Evolutionary conservation across 2,888 invertebrate species (phyloP), one percentile per base, ranked within the genome.

Genomic region (Xylophagus ater): DNA sequence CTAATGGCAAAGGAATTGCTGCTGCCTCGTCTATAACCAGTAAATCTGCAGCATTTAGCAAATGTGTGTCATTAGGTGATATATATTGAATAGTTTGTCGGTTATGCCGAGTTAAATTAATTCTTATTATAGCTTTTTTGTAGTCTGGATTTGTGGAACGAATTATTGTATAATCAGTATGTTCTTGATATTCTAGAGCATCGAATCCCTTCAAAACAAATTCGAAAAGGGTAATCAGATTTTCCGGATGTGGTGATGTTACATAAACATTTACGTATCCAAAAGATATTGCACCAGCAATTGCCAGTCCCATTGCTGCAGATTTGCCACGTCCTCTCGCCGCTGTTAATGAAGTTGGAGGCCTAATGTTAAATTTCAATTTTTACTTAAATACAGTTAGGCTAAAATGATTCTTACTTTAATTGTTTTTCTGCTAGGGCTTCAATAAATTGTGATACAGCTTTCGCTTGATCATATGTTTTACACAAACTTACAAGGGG

Each of bases 21-120:
- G 98, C 98, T 2, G 98, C 98, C 65, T 99, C 98, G 63, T 99
- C 98, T 41, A 98, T 94, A 1, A 98, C 78, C 21, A 98, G 72
- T 26, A 99, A 65, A 63, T 98, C 97, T 0, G 96, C 94, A 46
- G 94, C 93, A 7, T 87, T 79, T 21, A 98, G 69, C 44, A 88
- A 78, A 41, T 84, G 78, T 32, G 83, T 79, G 63, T 97, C 94
- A 28, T 81, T 81, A 1, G 98, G 96, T 44, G 89, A 83, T 57
- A 98, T 93, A 64, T 98, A 98, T 81, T 96, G 93, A 47, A 96
- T 83, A 14, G 92, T 93, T 68, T 96, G 96, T 21, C 93, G 72
- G 46, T 88, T 90, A 56, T 89, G 85, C 49, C 83, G 76, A 37
- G 85, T 86, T 20, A 98, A 74, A 62, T 94, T 94, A 6, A 97